A percentile compares a stretch with the other conserved stretches of the same genome.
Evolutionary conservation across 2,113 vertebrate species (phyloP).

Genomic region (Conger conger): DNA sequence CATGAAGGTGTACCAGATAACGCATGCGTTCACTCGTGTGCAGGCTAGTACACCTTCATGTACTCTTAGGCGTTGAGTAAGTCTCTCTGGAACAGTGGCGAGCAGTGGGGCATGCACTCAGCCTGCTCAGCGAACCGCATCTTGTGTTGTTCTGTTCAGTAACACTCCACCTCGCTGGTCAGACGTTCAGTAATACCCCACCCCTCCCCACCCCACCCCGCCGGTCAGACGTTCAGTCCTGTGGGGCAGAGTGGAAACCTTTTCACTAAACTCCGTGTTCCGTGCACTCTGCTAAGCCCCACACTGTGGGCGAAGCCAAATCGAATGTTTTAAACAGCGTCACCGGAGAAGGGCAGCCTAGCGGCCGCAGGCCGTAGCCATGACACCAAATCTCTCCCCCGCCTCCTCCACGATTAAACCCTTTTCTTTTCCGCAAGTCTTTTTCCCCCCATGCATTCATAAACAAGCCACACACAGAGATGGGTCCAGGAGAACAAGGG

Average conservation of each 20-base stretch:
- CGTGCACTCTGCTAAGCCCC: constrained; percentile 21
- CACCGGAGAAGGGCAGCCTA: constrained; percentile 45
- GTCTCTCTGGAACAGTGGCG: too few species aligned
- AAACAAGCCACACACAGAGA: not conserved
- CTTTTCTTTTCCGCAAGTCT: not conserved
- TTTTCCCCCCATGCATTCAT: not conserved
- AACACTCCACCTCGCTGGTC: not conserved
- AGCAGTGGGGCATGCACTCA: too few species aligned
- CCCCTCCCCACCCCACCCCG: not conserved
- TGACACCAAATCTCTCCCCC: constrained; percentile 24
- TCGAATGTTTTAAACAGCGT: constrained; percentile 69
- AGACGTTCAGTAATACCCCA: too few species aligned
- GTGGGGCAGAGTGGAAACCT: not conserved
- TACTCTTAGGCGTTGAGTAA: too few species aligned
- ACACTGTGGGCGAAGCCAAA: constrained; percentile 44
- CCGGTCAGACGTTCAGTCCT: too few species aligned
- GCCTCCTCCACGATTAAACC: not conserved
- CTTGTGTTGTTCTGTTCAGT: not conserved
- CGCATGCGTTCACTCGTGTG: too few species aligned
- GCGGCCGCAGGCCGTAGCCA: constrained; percentile 13
- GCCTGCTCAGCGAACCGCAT: too few species aligned
- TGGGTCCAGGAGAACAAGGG: not conserved
- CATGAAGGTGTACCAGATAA: too few species aligned
- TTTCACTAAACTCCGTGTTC: not conserved
- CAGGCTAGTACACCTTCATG: too few species aligned